Base-by-base conservation (phyloP, 2,113 vertebrate species). In the Madoqua kirkii region DNA sequence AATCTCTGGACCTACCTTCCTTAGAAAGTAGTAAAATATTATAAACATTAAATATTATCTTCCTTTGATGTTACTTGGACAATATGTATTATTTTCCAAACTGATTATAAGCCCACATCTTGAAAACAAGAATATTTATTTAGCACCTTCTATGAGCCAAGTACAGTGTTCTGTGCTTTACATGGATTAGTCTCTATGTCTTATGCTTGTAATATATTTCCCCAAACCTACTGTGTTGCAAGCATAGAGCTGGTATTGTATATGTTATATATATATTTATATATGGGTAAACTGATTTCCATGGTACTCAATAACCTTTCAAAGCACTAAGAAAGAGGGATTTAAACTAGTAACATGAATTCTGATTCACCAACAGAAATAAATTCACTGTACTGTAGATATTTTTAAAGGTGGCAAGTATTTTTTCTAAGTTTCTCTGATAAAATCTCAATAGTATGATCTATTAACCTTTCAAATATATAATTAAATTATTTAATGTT, bases 401-500 rank as follows among this genome's bases (percentile, higher is more conserved):
- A 88, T 78, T 86, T 94, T 86, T 93, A 95, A 96, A 19, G 19
- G 93, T 79, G 81, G 29, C 13, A 62, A 90, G 7, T 50, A 76
- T 76, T 78, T 76, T 76, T 10, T 59, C 59, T 21, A 93, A 93
- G 36, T 76, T 74, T 60, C 60, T 93, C 64, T 40, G 29, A 43
- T 54, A 94, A 89, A 89, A 36, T 84, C 76, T 84, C 40, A 92
- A 67, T 76, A 71, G 23, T n/a, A 12, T 54, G 87, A 17, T 16
- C 17, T 71, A 45, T 12, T 81, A 71, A 89, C 7, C 55, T 79
- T 40, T 87, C 5, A 76, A 96, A 96, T 33, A 86, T 43, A 48
- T 87, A 89, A 90, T 14, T 89, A 97, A 86, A 74, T 88, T 57
- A 87, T 91, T 97, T 91, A 93, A 97, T 94, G 87, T 57, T 87